phyloP scores from a whole-genome alignment of 2,888 invertebrate species.

The Neocrepidodera transversa region DNA sequence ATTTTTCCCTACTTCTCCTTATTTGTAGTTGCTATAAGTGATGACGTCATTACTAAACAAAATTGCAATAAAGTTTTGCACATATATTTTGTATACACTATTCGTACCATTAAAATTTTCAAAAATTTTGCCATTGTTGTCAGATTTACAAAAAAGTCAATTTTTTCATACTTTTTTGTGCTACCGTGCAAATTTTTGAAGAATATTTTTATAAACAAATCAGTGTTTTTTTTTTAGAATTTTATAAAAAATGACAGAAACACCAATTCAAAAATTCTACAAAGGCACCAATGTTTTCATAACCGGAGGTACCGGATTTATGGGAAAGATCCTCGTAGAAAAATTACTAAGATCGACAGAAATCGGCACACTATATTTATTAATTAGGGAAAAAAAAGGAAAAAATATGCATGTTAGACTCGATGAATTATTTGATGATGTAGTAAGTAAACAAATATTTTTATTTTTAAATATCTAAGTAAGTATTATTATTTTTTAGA shows the following conservation, averaged over 20 bases:
- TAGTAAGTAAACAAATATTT: constrained; percentile 60
- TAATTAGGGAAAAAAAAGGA: constrained; percentile 67
- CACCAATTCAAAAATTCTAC: constrained; percentile 54
- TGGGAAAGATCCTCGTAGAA: constrained; percentile 66
- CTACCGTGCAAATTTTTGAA: too few relatives aligned
- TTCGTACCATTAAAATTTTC: too few relatives aligned
- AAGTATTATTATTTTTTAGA: constrained; percentile 51
- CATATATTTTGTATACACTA: too few relatives aligned
- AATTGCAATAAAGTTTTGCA: too few relatives aligned
- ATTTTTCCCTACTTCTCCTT: too few relatives aligned
- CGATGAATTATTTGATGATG: constrained; percentile 72
- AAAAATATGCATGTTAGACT: constrained; percentile 71
- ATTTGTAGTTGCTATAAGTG: too few relatives aligned
- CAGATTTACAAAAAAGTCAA: too few relatives aligned
- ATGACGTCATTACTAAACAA: too few relatives aligned
- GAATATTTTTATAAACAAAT: too few relatives aligned
- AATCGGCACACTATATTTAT: constrained; percentile 62
- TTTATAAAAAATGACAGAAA: constrained; percentile 39
- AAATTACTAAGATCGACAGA: constrained; percentile 64
- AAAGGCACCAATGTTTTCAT: constrained; percentile 56
- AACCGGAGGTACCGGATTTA: constrained; percentile 65
- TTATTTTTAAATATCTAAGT: not conserved
- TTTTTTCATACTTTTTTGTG: too few relatives aligned
- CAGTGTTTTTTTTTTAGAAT: too few relatives aligned
- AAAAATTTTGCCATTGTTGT: too few relatives aligned